phyloP scores from a whole-genome alignment of 1,140 invertebrate genomes.

The Holotrichia oblita region DNA sequence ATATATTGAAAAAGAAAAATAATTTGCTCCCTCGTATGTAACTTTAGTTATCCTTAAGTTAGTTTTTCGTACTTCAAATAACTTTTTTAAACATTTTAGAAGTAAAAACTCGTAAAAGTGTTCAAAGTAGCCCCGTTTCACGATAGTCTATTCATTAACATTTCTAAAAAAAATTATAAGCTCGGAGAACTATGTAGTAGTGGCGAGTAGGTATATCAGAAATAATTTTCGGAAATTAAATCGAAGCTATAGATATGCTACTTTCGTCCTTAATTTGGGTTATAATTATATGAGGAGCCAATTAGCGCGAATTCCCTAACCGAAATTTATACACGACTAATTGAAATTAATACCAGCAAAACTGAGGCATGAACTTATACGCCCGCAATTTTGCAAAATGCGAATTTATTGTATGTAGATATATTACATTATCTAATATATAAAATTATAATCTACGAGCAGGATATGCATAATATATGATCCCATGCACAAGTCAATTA shows the following conservation, averaged over 20 bases:
- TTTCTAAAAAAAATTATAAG: too few relatives aligned
- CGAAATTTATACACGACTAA: constrained; percentile 11
- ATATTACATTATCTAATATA: neutral
- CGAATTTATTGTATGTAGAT: neutral
- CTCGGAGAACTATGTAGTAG: neutral
- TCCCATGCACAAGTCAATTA: neutral
- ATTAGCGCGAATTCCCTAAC: constrained; percentile 10
- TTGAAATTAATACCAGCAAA: constrained; percentile 19
- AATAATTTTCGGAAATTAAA: constrained; percentile 28
- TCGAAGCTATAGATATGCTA: neutral
- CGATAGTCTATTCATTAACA: too few relatives aligned
- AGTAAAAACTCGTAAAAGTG: too few relatives aligned
- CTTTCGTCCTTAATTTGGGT: constrained; percentile 12
- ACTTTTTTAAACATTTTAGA: too few relatives aligned
- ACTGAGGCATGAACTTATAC: neutral
- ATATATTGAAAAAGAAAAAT: too few relatives aligned
- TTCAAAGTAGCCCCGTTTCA: too few relatives aligned
- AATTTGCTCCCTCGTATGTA: too few relatives aligned
- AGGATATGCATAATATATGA: neutral
- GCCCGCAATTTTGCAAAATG: neutral
- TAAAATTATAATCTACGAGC: neutral
- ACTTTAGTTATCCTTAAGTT: too few relatives aligned
- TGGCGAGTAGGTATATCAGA: neutral
- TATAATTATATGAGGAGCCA: constrained; percentile 17
- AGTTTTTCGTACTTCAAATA: too few relatives aligned